A percentile compares a stretch with the other conserved stretches of the same genome.
phyloP scores from a whole-genome alignment of 2,113 vertebrate species.

The Tursiops truncatus region DNA sequence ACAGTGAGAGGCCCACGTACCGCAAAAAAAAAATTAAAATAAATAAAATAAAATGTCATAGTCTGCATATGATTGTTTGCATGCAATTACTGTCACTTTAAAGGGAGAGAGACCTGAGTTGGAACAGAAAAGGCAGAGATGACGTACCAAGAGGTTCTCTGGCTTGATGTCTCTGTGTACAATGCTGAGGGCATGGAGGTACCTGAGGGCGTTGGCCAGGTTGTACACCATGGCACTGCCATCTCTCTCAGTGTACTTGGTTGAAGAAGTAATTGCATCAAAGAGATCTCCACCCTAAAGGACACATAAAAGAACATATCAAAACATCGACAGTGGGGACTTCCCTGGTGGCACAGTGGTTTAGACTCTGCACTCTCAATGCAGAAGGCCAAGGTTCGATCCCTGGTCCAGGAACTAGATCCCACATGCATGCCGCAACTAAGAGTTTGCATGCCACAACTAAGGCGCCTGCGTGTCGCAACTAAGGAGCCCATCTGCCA shows the following conservation, averaged over 20 bases:
- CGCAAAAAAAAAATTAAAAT: too few species aligned
- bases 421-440: too few species aligned
- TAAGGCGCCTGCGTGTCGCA: too few species aligned
- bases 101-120: neutral
- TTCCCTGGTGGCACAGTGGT: too few species aligned
- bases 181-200: constrained; percentile 94
- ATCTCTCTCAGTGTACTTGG: constrained; percentile 96
- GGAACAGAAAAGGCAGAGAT: neutral
- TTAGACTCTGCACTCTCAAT: too few species aligned
- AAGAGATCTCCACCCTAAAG: constrained; percentile 96
- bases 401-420: too few species aligned
- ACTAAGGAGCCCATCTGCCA: too few species aligned
- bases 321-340: neutral
- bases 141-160: constrained; percentile 94
- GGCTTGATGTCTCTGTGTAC: constrained; percentile 99
- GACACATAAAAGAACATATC: neutral
- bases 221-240: constrained; percentile 96
- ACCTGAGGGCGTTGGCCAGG: constrained; percentile 93
- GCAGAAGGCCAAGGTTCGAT: too few species aligned
- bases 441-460: too few species aligned
- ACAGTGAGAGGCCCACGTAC: too few species aligned
- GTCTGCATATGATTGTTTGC: neutral
- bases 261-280: constrained; percentile 97
- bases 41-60: constrained; percentile 29
- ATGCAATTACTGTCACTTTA: constrained; percentile 4